Evolutionary conservation across 2,888 invertebrate genomes (phyloP).

Genomic region (Lasioglossum marginatum): DNA sequence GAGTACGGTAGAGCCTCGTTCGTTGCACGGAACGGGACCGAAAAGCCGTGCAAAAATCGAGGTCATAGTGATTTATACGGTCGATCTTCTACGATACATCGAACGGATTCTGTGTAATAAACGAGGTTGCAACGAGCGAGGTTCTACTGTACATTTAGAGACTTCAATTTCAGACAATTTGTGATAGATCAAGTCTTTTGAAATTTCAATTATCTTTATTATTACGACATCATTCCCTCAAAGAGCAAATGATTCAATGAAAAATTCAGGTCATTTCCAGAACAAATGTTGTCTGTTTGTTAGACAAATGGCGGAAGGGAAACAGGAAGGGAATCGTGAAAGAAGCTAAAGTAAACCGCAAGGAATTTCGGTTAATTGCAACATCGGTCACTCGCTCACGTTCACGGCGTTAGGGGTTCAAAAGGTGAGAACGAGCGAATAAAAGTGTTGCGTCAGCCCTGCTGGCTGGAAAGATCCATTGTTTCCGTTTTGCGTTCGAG

Average conservation of each 20-base stretch:
- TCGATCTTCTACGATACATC: too few species aligned
- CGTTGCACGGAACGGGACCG: too few species aligned
- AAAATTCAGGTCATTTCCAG: background rate
- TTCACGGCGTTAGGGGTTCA: slow-evolving; percentile 33
- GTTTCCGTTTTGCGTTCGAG: slow-evolving; percentile 52
- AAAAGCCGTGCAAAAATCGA: too few species aligned
- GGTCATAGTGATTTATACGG: too few species aligned
- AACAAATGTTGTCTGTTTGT: background rate
- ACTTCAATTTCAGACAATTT: background rate
- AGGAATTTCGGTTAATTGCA: slow-evolving; percentile 56
- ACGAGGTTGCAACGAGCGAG: too few species aligned
- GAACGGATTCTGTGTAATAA: too few species aligned
- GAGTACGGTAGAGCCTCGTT: too few species aligned
- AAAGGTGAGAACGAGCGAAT: slow-evolving; percentile 50
- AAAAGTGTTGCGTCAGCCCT: slow-evolving; percentile 54
- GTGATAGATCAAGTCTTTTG: background rate
- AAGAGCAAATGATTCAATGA: background rate
- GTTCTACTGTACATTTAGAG: too few species aligned
- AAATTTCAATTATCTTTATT: too few species aligned
- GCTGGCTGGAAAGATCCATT: slow-evolving; percentile 50
- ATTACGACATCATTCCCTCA: too few species aligned
- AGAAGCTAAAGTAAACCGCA: slow-evolving; percentile 13
- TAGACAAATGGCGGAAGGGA: background rate
- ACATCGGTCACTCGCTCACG: slow-evolving; percentile 36
- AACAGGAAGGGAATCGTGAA: background rate